These are phyloP conservation scores for Hemiscyllium ocellatum DNA, from an alignment of 2,113 vertebrate species.

Conservation along the genomic window DNA sequence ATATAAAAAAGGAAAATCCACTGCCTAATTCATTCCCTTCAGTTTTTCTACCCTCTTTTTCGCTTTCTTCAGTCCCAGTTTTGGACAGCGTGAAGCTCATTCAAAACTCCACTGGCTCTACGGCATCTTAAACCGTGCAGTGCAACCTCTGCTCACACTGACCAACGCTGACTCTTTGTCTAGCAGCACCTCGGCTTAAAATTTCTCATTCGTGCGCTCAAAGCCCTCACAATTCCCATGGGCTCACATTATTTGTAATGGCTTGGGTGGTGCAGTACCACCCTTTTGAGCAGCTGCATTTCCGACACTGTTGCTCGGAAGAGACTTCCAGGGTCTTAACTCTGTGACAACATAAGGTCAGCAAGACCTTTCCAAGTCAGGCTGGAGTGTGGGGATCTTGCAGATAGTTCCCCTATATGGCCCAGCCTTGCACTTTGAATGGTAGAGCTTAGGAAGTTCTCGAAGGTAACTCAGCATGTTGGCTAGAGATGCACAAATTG, in stretches of 20 bases:
- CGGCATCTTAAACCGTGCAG: background rate
- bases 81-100: no score
- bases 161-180: background rate
- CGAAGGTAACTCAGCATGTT: background rate
- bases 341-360: background rate
- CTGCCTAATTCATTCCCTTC: background rate
- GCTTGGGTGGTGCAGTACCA: no score
- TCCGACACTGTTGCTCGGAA: background rate
- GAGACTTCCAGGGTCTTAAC: background rate
- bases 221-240: background rate
- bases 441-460: background rate
- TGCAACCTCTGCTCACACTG: background rate
- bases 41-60: background rate
- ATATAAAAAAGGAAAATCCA: background rate
- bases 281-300: no score
- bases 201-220: background rate
- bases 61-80: background rate
- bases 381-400: background rate
- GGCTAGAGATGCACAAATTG: background rate
- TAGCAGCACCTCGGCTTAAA: background rate
- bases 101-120: background rate
- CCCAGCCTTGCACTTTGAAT: background rate
- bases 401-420: background rate
- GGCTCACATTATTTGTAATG: no score
- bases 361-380: background rate